Evolutionary conservation across 2,113 vertebrate genomes (phyloP).

Genomic region (Rhinogobius similis): DNA sequence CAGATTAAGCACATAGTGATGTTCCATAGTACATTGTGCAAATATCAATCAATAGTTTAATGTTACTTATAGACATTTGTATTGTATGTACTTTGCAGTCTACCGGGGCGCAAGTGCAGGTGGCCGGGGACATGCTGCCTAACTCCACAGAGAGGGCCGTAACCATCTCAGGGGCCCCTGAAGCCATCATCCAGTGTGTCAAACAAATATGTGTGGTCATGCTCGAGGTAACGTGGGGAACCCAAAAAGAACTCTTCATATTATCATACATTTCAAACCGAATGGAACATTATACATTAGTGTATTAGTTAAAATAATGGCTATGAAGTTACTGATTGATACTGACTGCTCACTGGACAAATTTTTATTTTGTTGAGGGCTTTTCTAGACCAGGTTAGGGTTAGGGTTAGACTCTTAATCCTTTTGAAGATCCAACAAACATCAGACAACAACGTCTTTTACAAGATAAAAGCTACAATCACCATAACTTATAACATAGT

Average conservation of each 20-base stretch:
- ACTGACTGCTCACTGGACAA: no score
- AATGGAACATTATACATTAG: background rate
- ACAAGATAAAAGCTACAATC: background rate
- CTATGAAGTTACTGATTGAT: no score
- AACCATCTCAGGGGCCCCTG: constrained; percentile 96
- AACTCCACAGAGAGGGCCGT: constrained; percentile 97
- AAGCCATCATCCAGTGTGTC: constrained; percentile 99
- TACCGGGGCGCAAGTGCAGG: constrained; percentile 97
- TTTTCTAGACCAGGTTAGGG: no score
- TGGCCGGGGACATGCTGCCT: constrained; percentile 97
- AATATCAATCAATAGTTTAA: no score
- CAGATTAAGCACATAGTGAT: background rate
- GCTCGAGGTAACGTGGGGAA: constrained; percentile 92
- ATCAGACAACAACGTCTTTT: background rate
- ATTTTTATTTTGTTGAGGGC: no score
- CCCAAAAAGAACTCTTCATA: background rate
- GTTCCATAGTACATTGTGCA: background rate
- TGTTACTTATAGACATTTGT: background rate
- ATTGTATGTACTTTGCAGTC: constrained; percentile 76
- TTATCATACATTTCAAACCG: background rate
- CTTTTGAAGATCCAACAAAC: no score
- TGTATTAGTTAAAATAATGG: background rate
- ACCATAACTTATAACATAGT: background rate
- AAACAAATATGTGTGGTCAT: constrained; percentile 99
- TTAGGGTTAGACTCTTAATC: no score